phyloP scores from a whole-genome alignment of 2,113 vertebrate species.

The Platichthys flesus region DNA sequence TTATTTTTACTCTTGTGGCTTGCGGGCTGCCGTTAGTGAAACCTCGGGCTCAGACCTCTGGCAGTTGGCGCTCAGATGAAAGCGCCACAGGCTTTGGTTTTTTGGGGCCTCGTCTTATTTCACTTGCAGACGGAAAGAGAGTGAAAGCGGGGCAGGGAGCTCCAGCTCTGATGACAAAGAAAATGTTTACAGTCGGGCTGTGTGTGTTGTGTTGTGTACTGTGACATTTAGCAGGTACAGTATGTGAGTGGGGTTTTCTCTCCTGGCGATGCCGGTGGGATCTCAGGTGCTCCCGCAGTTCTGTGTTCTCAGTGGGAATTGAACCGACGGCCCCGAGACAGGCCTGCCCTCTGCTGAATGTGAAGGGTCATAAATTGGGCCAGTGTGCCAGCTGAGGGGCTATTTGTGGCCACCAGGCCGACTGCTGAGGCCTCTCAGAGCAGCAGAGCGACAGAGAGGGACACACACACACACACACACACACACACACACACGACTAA shows the following conservation, averaged over 20 bases:
- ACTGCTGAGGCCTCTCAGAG: conserved; percentile 51
- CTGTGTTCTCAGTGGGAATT: conserved; percentile 42
- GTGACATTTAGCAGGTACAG: conserved; percentile 25
- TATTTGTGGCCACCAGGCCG: conserved; percentile 75
- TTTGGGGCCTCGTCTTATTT: conserved; percentile 56
- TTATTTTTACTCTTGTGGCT: conserved; percentile 73
- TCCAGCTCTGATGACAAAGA: conserved; percentile 10
- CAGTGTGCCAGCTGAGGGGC: conserved; percentile 76
- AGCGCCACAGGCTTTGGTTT: conserved; percentile 63
- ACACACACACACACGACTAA: conserved; percentile 24
- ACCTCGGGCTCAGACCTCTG: conserved; percentile 65
- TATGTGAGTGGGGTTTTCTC: conserved; percentile 9
- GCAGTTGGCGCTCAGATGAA: conserved; percentile 65
- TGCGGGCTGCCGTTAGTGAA: conserved; percentile 47
- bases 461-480: conserved; percentile 38
- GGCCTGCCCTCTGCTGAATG: conserved; percentile 52
- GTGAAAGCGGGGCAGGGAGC: conserved; percentile 2
- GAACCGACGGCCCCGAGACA: conserved; percentile 25
- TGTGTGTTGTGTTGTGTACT: neutral
- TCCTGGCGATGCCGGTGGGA: conserved; percentile 23
- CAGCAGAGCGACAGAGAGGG: conserved; percentile 19
- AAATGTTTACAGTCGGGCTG: conserved; percentile 1
- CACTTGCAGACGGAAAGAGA: conserved; percentile 16
- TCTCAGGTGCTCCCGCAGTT: conserved; percentile 34
- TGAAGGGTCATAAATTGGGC: conserved; percentile 69